A percentile compares a stretch with the other conserved stretches of the same genome.
These are phyloP conservation scores for Eumacrocentrus americanus DNA, from an alignment of 2,888 invertebrate species.

Conservation along the genomic window DNA sequence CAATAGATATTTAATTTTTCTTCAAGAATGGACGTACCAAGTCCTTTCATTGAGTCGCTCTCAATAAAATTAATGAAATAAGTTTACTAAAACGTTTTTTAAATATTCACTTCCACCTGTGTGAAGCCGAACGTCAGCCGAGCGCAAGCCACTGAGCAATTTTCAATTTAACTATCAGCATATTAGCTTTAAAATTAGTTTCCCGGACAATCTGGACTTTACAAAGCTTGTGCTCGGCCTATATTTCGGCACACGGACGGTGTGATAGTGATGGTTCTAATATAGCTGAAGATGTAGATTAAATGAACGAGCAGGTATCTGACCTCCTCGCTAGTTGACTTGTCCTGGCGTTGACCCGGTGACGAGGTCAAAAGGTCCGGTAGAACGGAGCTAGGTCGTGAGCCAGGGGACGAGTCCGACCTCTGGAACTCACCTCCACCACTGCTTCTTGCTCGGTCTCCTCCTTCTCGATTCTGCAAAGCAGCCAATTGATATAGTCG, in stretches of 20 bases:
- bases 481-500: constrained; percentile 22
- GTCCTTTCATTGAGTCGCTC: constrained; percentile 16
- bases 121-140: constrained; percentile 35
- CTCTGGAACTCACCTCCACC: constrained; percentile 66
- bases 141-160: constrained; percentile 5
- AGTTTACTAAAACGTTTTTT: too few relatives aligned
- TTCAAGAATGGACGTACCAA: constrained; percentile 1
- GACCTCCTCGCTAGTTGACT: constrained; percentile 95
- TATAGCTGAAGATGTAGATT: constrained; percentile 19
- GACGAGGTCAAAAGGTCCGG: constrained; percentile 94
- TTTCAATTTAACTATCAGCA: constrained; percentile 17
- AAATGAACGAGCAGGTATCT: constrained; percentile 52
- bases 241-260: not conserved
- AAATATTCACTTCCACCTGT: constrained; percentile 26
- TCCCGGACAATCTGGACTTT: too few relatives aligned
- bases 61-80: constrained; percentile 13
- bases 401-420: constrained; percentile 64
- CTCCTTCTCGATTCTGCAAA: constrained; percentile 58
- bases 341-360: constrained; percentile 86
- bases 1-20: not conserved
- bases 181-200: constrained; percentile 15
- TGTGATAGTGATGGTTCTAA: not conserved
- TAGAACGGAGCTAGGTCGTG: constrained; percentile 89
- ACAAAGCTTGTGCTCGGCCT: too few relatives aligned
- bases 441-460: constrained; percentile 60